phyloP scores from a whole-genome alignment of 2,113 vertebrate genomes.

The Macaca nemestrina region DNA sequence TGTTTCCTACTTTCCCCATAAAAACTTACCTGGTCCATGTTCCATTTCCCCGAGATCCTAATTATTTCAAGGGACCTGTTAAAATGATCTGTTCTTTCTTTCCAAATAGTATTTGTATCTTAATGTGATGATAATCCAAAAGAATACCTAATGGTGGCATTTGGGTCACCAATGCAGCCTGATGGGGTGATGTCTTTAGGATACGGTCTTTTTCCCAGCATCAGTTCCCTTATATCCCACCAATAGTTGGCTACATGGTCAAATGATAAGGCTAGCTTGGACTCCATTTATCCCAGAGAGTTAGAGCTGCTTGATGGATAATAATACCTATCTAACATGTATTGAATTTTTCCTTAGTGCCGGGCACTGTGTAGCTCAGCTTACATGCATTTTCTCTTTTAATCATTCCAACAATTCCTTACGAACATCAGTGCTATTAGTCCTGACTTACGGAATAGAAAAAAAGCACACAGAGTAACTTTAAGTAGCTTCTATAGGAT shows the following conservation, averaged over 20 bases:
- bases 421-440: background rate
- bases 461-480: background rate
- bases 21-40: background rate
- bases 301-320: background rate
- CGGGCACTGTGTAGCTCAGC: background rate
- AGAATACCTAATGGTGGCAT: background rate
- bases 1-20: background rate
- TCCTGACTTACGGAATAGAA: background rate
- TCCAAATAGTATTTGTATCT: conserved; percentile 34
- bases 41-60: conserved; percentile 26
- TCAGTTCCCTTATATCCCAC: background rate
- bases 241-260: background rate
- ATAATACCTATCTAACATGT: background rate
- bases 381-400: conserved; percentile 20
- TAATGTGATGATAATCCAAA: conserved; percentile 16
- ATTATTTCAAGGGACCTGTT: conserved; percentile 29
- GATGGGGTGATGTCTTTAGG: conserved; percentile 8
- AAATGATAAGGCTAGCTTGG: background rate
- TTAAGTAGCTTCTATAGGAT: background rate
- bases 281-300: background rate
- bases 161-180: conserved; percentile 15
- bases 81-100: background rate
- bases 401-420: background rate
- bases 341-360: conserved; percentile 11
- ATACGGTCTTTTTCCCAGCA: background rate